A percentile compares a stretch with the other conserved stretches of the same genome.
These are phyloP conservation scores for Monodelphis domestica DNA, from an alignment of 2,797 vertebrate species.

Conservation along the genomic window DNA sequence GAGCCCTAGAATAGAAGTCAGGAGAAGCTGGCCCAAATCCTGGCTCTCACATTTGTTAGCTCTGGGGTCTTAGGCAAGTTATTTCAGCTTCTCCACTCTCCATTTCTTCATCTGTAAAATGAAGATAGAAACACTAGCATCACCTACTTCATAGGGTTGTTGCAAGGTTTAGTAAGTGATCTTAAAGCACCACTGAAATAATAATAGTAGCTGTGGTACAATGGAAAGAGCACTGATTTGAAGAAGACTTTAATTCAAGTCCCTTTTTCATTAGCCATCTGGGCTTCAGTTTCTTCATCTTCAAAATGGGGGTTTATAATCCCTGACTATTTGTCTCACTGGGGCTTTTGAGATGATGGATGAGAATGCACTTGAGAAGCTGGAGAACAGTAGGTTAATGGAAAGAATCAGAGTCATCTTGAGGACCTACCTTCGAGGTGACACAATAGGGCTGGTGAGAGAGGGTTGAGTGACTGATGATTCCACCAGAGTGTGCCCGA, in stretches of 20 bases:
- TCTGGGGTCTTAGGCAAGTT: background rate
- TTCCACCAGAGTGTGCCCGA: conserved; percentile 89
- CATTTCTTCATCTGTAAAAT: background rate
- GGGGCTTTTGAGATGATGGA: background rate
- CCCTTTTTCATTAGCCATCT: background rate
- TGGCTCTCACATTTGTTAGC: background rate
- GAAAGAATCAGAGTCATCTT: no score
- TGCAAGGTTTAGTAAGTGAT: background rate
- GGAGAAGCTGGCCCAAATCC: background rate
- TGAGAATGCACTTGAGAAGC: background rate
- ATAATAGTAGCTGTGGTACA: no score
- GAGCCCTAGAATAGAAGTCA: background rate
- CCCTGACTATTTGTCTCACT: background rate
- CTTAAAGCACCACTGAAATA: background rate
- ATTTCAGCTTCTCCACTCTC: background rate
- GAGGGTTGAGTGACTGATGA: conserved; percentile 78
- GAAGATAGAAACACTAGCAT: background rate
- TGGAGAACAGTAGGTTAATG: background rate
- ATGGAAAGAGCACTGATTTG: no score
- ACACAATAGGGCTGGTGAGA: conserved; percentile 13
- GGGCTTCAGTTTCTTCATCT: background rate
- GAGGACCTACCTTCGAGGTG: conserved; percentile 79
- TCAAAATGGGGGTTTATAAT: background rate
- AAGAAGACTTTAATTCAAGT: background rate
- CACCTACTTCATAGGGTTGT: background rate